phyloP scores from a whole-genome alignment of 2,888 invertebrate species.

The Trachelus stipa region DNA sequence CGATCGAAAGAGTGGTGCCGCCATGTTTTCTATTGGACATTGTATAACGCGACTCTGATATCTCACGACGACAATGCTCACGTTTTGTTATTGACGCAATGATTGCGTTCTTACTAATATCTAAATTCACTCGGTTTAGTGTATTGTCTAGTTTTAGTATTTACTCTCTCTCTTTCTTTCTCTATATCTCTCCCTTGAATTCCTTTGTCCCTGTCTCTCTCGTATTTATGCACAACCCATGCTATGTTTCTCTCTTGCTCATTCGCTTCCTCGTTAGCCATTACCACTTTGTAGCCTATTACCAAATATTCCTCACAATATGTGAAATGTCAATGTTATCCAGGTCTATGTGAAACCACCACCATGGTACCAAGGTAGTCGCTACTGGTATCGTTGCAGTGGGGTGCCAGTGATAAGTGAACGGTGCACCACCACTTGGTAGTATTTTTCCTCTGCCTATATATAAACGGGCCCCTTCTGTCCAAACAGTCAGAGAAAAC shows the following conservation, averaged over 20 bases:
- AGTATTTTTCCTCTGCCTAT: slow-evolving; percentile 44
- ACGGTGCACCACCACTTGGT: neutral
- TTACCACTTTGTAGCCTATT: neutral
- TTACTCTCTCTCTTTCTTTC: slow-evolving; percentile 7
- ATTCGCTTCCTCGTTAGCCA: slow-evolving; percentile 7
- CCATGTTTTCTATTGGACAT: slow-evolving; percentile 12
- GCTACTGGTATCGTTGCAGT: too few species aligned
- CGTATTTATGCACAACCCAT: neutral
- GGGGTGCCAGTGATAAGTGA: too few species aligned
- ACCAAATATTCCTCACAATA: slow-evolving; percentile 7
- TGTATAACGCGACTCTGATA: slow-evolving; percentile 17
- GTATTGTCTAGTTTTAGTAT: neutral
- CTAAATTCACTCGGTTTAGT: slow-evolving; percentile 6
- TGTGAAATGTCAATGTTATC: too few species aligned
- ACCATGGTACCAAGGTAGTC: too few species aligned
- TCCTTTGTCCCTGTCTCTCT: too few species aligned
- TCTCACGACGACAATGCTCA: slow-evolving; percentile 25
- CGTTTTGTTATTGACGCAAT: slow-evolving; percentile 27
- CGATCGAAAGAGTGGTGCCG: neutral
- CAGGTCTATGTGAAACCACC: too few species aligned
- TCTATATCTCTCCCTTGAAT: slow-evolving; percentile 14
- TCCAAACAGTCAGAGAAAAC: slow-evolving; percentile 18
- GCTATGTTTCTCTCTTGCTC: slow-evolving; percentile 5
- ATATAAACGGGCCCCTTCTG: slow-evolving; percentile 47
- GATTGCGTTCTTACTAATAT: slow-evolving; percentile 17